These are phyloP conservation scores for Cotesia congregata DNA, from an alignment of 2,888 invertebrate species.

Conservation along the genomic window DNA sequence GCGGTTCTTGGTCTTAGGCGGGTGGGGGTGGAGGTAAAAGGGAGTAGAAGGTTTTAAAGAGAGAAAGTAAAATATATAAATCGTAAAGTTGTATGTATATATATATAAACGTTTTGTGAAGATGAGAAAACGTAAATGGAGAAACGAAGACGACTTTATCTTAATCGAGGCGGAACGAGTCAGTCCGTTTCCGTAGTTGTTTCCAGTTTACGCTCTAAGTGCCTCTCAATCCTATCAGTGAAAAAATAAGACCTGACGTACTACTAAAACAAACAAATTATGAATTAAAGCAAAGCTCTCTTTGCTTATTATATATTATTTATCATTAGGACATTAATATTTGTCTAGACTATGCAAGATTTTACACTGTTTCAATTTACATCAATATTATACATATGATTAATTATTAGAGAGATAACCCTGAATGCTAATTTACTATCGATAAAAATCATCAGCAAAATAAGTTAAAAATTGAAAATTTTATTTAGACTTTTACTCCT, in stretches of 20 bases:
- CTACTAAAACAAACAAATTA: background rate
- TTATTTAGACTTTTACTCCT: too few relatives aligned
- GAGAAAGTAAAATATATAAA: background rate
- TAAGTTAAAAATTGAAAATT: too few relatives aligned
- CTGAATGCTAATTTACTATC: too few relatives aligned
- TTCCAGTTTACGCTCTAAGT: slow-evolving; percentile 67
- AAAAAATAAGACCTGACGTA: slow-evolving; percentile 49
- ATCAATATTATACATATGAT: too few relatives aligned
- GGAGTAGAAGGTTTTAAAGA: slow-evolving; percentile 5
- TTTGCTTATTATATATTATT: background rate
- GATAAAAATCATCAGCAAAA: too few relatives aligned
- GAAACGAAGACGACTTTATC: slow-evolving; percentile 62
- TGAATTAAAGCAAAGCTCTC: background rate
- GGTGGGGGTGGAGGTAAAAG: background rate
- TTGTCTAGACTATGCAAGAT: too few relatives aligned
- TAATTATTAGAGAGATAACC: too few relatives aligned
- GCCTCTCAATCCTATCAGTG: slow-evolving; percentile 67
- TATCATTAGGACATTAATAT: background rate
- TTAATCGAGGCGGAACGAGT: slow-evolving; percentile 64
- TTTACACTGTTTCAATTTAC: too few relatives aligned
- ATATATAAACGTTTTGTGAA: slow-evolving; percentile 38
- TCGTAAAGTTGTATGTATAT: slow-evolving; percentile 45
- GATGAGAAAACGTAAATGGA: slow-evolving; percentile 32
- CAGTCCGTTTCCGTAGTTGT: slow-evolving; percentile 65
- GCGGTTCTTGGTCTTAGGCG: background rate